These are phyloP conservation scores for Diadumene lineata DNA, from an alignment of 92 coral and sea anemone species.

Conservation along the genomic window DNA sequence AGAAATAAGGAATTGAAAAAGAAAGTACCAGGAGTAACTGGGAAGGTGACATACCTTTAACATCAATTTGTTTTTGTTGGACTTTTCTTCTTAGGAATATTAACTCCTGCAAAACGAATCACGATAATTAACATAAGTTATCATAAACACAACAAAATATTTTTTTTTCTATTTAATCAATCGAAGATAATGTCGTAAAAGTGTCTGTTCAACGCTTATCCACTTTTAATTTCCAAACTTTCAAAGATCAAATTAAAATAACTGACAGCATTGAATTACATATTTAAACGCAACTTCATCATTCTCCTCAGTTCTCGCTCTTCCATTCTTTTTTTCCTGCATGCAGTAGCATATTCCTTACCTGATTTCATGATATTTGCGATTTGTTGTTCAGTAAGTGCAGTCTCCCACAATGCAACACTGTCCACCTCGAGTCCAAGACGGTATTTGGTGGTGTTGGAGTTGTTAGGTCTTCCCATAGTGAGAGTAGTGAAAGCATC, in stretches of 20 bases:
- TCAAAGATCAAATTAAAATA: too few relatives aligned
- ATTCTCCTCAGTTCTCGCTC: too few relatives aligned
- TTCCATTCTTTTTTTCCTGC: too few relatives aligned
- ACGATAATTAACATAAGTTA: neutral
- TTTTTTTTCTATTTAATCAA: too few relatives aligned
- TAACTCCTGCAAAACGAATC: neutral
- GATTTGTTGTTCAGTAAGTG: conserved; percentile 59
- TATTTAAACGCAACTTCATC: too few relatives aligned
- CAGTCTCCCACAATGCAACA: conserved; percentile 76
- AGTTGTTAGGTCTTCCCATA: conserved; percentile 84
- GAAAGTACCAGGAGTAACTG: too few relatives aligned
- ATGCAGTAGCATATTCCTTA: neutral
- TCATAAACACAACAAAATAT: neutral
- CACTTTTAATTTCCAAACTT: too few relatives aligned
- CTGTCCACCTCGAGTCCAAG: conserved; percentile 55
- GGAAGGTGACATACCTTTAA: neutral
- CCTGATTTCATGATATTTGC: conserved; percentile 41
- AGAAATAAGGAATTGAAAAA: too few relatives aligned
- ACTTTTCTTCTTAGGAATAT: neutral
- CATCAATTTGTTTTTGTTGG: neutral
- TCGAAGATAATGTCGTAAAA: neutral
- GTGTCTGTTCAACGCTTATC: too few relatives aligned
- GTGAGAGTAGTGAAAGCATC: conserved; percentile 65
- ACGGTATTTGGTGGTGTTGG: conserved; percentile 53
- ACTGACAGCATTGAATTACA: too few relatives aligned